A percentile compares a stretch with the other conserved stretches of the same genome.
Conservation (phyloP, 2,888 invertebrate species). For the Entomobrya multifasciata region DNA sequence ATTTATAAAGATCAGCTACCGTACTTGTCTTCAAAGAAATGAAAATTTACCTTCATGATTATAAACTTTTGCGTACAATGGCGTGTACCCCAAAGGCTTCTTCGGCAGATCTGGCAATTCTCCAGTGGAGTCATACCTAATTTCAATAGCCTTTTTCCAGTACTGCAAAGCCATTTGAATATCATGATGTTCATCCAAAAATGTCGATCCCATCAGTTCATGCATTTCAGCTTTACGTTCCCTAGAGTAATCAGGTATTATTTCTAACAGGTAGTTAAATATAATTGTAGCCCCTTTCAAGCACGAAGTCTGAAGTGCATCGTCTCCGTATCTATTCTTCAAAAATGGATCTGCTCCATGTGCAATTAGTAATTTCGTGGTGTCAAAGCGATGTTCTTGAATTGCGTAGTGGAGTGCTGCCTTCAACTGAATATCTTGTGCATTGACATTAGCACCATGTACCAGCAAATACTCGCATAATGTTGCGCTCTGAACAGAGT, state of each 20-base stretch:
- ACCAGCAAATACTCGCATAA: slow-evolving; percentile 89
- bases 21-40: too few relatives aligned
- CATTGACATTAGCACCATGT: slow-evolving; percentile 92
- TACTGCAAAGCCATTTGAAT: slow-evolving; percentile 83
- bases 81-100: slow-evolving; percentile 73
- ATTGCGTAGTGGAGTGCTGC: slow-evolving; percentile 97
- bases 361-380: slow-evolving; percentile 89
- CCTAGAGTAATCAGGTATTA: slow-evolving; percentile 84
- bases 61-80: slow-evolving; percentile 75
- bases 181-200: slow-evolving; percentile 86
- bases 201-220: slow-evolving; percentile 93
- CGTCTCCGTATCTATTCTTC: slow-evolving; percentile 91
- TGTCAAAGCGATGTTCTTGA: slow-evolving; percentile 88
- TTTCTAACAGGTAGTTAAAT: slow-evolving; percentile 86
- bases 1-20: background rate
- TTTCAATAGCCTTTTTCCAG: slow-evolving; percentile 90
- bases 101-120: slow-evolving; percentile 76
- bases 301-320: slow-evolving; percentile 93
- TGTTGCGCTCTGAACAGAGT: slow-evolving; percentile 92
- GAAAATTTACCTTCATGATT: slow-evolving; percentile 75
- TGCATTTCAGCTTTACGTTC: slow-evolving; percentile 91
- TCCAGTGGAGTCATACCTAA: slow-evolving; percentile 82
- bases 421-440: slow-evolving; percentile 93
- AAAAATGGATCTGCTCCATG: slow-evolving; percentile 90
- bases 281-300: slow-evolving; percentile 87